phyloP scores from a whole-genome alignment of 2,888 invertebrate species.

The Notocelia uddmanniana region DNA sequence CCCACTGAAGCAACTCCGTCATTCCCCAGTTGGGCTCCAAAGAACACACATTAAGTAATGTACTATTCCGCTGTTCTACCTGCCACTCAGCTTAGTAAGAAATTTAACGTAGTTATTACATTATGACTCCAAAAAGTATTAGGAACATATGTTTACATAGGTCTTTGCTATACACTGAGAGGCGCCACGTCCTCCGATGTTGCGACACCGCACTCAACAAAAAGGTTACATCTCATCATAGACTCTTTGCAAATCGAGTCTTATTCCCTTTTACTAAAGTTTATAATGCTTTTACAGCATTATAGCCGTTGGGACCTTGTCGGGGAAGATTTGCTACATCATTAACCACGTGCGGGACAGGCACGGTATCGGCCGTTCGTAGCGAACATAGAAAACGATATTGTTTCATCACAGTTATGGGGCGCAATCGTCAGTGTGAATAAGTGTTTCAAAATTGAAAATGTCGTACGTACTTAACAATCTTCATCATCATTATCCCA shows the following conservation, averaged over 20 bases:
- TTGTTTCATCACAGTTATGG: conserved; percentile 4
- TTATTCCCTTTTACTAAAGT: not conserved
- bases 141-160: not conserved
- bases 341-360: conserved; percentile 32
- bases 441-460: not conserved
- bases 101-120: no score
- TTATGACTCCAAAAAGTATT: no score
- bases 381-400: conserved; percentile 8
- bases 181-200: conserved; percentile 19
- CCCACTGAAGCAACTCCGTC: no score
- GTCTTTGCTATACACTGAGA: conserved; percentile 6
- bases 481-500: no score
- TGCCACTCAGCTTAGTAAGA: no score
- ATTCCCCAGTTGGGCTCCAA: no score
- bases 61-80: no score
- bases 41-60: no score
- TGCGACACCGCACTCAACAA: not conserved
- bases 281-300: not conserved
- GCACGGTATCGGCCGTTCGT: not conserved
- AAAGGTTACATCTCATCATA: not conserved
- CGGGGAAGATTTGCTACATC: conserved; percentile 27
- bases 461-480: no score
- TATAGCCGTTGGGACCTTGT: not conserved
- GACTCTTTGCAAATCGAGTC: not conserved
- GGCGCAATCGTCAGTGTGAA: not conserved